Evolutionary conservation across 1,140 invertebrate species (phyloP).

Genomic region (Odontomachus brunneus): DNA sequence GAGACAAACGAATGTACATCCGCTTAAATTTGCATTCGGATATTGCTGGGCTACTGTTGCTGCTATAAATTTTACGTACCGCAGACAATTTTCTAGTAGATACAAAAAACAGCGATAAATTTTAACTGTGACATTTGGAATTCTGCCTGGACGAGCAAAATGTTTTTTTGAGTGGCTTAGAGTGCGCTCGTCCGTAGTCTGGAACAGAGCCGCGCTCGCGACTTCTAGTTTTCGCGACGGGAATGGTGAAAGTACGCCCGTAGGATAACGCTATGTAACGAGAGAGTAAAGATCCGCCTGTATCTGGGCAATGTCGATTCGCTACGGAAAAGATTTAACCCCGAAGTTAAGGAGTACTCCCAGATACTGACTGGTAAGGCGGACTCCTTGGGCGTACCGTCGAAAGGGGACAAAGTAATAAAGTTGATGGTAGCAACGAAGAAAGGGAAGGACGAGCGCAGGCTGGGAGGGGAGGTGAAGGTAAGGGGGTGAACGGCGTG

Average conservation of each 20-base stretch:
- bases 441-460: background rate
- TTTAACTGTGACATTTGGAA: too few species aligned
- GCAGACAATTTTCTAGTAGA: too few species aligned
- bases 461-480: background rate
- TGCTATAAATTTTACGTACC: too few species aligned
- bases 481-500: slow-evolving; percentile 14
- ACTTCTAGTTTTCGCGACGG: background rate
- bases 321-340: slow-evolving; percentile 68
- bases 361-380: slow-evolving; percentile 32
- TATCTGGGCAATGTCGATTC: slow-evolving; percentile 28
- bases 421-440: slow-evolving; percentile 75
- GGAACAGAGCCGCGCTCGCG: background rate
- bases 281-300: slow-evolving; percentile 19
- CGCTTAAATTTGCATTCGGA: too few species aligned
- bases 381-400: slow-evolving; percentile 50
- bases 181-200: background rate
- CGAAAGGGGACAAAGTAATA: slow-evolving; percentile 80
- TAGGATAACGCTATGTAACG: slow-evolving; percentile 1
- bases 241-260: background rate
- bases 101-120: too few species aligned
- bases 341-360: slow-evolving; percentile 59
- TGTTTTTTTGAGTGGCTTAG: too few species aligned
- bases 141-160: too few species aligned
- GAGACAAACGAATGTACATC: too few species aligned
- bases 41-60: too few species aligned